These are phyloP conservation scores for Incurvaria masculella DNA, from an alignment of 2,888 invertebrate genomes.

Conservation along the genomic window DNA sequence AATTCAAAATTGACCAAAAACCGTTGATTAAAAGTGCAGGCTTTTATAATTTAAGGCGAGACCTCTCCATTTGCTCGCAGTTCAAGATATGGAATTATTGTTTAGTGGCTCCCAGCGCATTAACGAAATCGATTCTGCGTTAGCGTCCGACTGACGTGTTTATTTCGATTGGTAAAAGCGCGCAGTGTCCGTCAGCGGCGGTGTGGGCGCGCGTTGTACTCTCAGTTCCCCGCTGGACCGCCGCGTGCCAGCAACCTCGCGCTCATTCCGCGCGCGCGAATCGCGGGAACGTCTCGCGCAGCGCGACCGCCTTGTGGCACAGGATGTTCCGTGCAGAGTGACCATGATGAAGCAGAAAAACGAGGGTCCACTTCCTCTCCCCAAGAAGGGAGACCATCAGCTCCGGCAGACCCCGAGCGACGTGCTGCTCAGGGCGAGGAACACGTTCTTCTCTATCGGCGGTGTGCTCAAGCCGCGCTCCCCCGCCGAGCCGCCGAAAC, in stretches of 20 bases:
- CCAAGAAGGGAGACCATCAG: constrained; percentile 37
- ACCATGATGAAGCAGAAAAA: constrained; percentile 38
- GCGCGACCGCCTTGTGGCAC: too few relatives aligned
- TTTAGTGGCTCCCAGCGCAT: neutral
- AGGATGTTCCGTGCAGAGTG: neutral
- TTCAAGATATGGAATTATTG: neutral
- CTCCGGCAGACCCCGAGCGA: constrained; percentile 46
- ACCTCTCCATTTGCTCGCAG: too few relatives aligned
- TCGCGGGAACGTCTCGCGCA: neutral
- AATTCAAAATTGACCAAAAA: too few relatives aligned
- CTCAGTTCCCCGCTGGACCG: neutral
- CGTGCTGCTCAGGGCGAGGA: constrained; percentile 43
- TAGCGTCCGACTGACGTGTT: neutral
- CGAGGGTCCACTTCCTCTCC: constrained; percentile 28
- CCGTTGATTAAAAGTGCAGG: too few relatives aligned
- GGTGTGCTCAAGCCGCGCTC: constrained; percentile 46
- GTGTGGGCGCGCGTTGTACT: neutral
- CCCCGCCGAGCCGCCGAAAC: constrained; percentile 22
- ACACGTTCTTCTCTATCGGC: constrained; percentile 42
- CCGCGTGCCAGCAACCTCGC: neutral
- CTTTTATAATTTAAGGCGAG: too few relatives aligned
- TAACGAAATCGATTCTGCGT: neutral
- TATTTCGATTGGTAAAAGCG: neutral
- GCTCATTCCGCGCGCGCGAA: neutral
- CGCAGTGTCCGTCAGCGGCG: neutral